Percentiles rank a stretch among this genome's conserved stretches.
Evolutionary conservation across 1,140 invertebrate species (phyloP).

Genomic region (Radopholus similis): DNA sequence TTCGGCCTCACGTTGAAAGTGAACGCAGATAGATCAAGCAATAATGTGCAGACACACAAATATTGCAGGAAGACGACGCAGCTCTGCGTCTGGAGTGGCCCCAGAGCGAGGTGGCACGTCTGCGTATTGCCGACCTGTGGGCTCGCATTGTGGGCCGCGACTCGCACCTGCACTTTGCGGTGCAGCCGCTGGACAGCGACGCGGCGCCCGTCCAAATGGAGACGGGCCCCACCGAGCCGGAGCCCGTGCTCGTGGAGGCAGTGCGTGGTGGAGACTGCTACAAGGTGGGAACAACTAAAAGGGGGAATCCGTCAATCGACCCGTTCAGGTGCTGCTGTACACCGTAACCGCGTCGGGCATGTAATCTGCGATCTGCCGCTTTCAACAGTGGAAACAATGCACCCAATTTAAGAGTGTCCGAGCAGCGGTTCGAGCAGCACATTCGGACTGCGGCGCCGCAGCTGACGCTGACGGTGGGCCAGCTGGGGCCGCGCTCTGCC

Average conservation of each 20-base stretch:
- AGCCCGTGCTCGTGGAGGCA: conserved; percentile 37
- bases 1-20: conserved; percentile 53
- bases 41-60: not conserved
- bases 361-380: no score
- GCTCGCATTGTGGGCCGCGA: conserved; percentile 49
- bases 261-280: conserved; percentile 51
- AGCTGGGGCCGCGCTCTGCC: conserved; percentile 37
- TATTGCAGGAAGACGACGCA: conserved; percentile 10
- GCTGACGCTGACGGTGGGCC: conserved; percentile 45
- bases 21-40: not conserved
- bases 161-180: conserved; percentile 48
- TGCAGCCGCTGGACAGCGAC: conserved; percentile 26
- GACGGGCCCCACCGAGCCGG: conserved; percentile 28
- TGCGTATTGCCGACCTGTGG: conserved; percentile 52
- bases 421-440: conserved; percentile 46
- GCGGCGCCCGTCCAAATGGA: conserved; percentile 36
- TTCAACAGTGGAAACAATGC: not conserved
- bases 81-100: conserved; percentile 32
- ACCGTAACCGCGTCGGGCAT: conserved; percentile 58
- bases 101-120: conserved; percentile 41
- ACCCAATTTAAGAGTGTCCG: conserved; percentile 37
- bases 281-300: conserved; percentile 28
- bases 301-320: not conserved
- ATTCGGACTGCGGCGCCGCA: conserved; percentile 43
- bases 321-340: conserved; percentile 49